These are phyloP conservation scores for Stegophylla sp. DNA, from an alignment of 2,888 invertebrate genomes.

Conservation along the genomic window DNA sequence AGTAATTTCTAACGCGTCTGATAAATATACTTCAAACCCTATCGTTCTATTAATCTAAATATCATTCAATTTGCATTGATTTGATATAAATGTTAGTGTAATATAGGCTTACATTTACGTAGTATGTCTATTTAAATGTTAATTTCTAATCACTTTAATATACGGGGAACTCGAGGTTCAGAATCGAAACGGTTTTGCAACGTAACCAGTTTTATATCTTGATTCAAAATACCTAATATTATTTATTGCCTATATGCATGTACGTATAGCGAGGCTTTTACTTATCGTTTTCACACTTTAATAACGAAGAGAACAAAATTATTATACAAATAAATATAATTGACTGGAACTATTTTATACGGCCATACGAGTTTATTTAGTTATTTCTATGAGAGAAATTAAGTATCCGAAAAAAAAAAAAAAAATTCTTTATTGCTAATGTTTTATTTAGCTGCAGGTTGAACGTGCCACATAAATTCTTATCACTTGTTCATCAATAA, in stretches of 20 bases:
- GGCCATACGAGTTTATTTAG: neutral
- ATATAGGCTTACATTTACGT: too few species aligned
- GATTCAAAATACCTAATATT: neutral
- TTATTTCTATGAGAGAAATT: neutral
- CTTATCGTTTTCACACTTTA: neutral
- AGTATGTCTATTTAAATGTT: neutral
- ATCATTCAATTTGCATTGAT: conserved; percentile 14
- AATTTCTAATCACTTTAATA: neutral
- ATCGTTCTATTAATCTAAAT: conserved; percentile 5
- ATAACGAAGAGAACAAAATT: neutral
- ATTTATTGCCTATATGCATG: neutral
- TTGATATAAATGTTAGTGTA: conserved; percentile 8
- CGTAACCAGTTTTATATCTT: conserved; percentile 10
- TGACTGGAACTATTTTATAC: neutral
- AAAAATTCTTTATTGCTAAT: too few species aligned
- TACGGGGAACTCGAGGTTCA: neutral
- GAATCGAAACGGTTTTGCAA: neutral
- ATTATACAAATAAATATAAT: neutral
- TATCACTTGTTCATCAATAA: too few species aligned
- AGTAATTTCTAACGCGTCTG: neutral
- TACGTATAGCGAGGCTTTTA: neutral
- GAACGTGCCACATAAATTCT: too few species aligned
- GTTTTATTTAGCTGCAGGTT: too few species aligned
- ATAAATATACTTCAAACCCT: neutral
- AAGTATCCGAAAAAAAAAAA: neutral